Evolutionary conservation across 2,888 invertebrate species (phyloP).

Genomic region (Elmis aenea): DNA sequence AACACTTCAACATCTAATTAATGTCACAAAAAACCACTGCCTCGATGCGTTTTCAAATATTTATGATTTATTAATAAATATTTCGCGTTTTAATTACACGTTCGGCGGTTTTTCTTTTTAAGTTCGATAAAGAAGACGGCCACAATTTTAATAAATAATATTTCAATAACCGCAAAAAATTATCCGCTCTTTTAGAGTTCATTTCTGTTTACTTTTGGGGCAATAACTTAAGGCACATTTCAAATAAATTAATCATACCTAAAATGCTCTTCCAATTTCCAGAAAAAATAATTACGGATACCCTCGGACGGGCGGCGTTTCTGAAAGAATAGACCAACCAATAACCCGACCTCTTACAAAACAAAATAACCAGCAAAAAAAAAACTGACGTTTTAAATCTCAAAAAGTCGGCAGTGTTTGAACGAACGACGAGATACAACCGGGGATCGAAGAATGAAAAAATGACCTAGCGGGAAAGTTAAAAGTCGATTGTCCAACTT

Average conservation of each 20-base stretch:
- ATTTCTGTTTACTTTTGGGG: too few relatives aligned
- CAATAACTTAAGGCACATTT: too few relatives aligned
- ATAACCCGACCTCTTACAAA: slow-evolving; percentile 27
- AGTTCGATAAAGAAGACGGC: too few relatives aligned
- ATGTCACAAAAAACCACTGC: too few relatives aligned
- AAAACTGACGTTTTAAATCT: slow-evolving; percentile 27
- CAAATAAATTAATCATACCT: slow-evolving; percentile 3
- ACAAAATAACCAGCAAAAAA: slow-evolving; percentile 25
- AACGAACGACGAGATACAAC: slow-evolving; percentile 6
- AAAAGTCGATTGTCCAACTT: slow-evolving; percentile 21
- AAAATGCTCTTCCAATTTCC: slow-evolving; percentile 10
- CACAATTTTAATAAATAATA: too few relatives aligned
- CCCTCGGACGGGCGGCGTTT: slow-evolving; percentile 17
- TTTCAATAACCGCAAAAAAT: too few relatives aligned
- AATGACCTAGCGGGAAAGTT: slow-evolving; percentile 12
- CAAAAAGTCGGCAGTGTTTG: slow-evolving; percentile 21
- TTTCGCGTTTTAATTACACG: too few relatives aligned
- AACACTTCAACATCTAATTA: too few relatives aligned
- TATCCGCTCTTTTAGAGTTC: too few relatives aligned
- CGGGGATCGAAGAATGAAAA: slow-evolving; percentile 7
- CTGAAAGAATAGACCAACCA: slow-evolving; percentile 20
- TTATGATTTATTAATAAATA: too few relatives aligned
- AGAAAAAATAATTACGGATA: slow-evolving; percentile 25
- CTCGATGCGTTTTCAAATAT: too few relatives aligned
- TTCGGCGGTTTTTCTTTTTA: too few relatives aligned